phyloP scores from a whole-genome alignment of 2,888 invertebrate species.

The Ommatoiulus sabulosus region DNA sequence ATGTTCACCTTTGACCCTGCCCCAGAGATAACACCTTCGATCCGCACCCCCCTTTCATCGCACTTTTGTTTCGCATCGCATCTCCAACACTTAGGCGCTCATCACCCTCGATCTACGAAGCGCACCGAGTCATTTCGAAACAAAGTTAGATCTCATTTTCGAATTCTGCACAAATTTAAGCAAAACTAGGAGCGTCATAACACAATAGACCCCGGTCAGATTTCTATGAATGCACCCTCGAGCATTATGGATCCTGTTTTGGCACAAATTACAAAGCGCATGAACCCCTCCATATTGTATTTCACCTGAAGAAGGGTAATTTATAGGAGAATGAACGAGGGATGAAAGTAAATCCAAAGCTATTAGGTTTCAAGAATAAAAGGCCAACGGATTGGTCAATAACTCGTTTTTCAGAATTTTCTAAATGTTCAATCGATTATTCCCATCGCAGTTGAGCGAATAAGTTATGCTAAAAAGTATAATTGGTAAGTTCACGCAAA shows the following conservation, averaged over 20 bases:
- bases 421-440: not conserved
- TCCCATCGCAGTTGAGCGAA: not conserved
- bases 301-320: slow-evolving; percentile 9
- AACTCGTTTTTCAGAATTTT: not conserved
- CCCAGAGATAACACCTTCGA: slow-evolving; percentile 18
- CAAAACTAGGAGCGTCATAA: not conserved
- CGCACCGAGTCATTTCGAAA: not conserved
- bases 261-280: not conserved
- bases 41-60: slow-evolving; percentile 17
- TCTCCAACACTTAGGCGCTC: not conserved
- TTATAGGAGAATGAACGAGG: slow-evolving; percentile 7
- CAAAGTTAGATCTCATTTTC: not conserved
- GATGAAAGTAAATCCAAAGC: not conserved
- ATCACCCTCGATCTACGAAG: not conserved
- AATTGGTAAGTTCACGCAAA: not conserved
- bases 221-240: slow-evolving; percentile 1
- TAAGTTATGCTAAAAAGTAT: not conserved
- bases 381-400: not conserved
- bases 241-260: not conserved
- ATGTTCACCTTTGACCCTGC: slow-evolving; percentile 12
- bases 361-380: not conserved
- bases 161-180: not conserved
- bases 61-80: slow-evolving; percentile 3
- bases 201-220: not conserved
- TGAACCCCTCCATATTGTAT: not conserved